Evolutionary conservation across 2,797 vertebrate genomes (phyloP).

Genomic region (Trematomus bernacchii): DNA sequence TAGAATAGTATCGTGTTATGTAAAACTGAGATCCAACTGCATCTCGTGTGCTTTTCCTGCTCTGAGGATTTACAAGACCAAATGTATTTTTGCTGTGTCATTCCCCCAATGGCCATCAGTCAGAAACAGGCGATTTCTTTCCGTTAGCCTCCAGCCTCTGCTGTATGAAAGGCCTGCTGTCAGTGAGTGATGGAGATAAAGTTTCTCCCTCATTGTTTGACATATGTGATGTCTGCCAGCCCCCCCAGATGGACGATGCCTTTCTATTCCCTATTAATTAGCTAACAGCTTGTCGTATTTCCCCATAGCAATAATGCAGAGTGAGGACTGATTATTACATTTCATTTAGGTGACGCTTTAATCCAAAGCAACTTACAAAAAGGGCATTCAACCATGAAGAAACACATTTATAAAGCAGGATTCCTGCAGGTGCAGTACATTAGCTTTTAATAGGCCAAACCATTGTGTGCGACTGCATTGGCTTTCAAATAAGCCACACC

Average conservation of each 20-base stretch:
- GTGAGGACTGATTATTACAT: not conserved
- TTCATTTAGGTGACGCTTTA: too few relatives aligned
- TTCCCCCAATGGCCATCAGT: slow-evolving; percentile 18
- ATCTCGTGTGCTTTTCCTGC: not conserved
- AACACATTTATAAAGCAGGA: too few relatives aligned
- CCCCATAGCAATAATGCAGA: not conserved
- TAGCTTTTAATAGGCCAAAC: too few relatives aligned
- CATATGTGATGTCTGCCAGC: slow-evolving; percentile 18
- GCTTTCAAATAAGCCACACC: too few relatives aligned
- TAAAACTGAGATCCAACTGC: not conserved
- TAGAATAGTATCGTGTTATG: not conserved
- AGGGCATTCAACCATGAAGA: too few relatives aligned
- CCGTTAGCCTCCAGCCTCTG: not conserved
- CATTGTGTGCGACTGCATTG: too few relatives aligned
- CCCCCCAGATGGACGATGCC: slow-evolving; percentile 26
- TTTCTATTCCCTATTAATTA: slow-evolving; percentile 22
- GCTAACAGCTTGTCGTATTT: slow-evolving; percentile 15
- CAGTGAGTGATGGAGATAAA: slow-evolving; percentile 29
- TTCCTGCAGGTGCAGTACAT: too few relatives aligned
- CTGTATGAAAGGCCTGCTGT: slow-evolving; percentile 32
- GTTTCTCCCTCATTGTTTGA: slow-evolving; percentile 5
- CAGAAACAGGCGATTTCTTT: not conserved
- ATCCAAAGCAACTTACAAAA: too few relatives aligned
- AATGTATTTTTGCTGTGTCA: slow-evolving; percentile 37
- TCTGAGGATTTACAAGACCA: not conserved